Evolutionary conservation across 1,140 invertebrate species (phyloP), one percentile per base, ranked within the genome.

Genomic region (Drosophila albomicans): DNA sequence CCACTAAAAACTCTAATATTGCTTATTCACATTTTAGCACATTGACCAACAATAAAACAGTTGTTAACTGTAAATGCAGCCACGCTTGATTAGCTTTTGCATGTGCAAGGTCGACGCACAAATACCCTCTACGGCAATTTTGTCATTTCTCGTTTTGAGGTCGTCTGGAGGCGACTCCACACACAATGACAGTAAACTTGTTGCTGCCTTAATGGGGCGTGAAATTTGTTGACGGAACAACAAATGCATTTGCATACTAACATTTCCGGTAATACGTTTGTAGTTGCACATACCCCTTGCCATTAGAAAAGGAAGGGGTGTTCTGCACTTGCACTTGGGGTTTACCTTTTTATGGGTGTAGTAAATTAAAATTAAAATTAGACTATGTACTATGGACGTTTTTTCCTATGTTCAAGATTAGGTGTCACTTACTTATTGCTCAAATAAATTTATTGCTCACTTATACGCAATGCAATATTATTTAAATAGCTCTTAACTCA

Each of bases 151-250:
- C 11, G 41, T 43, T 41, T 43, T 43, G n/a, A 43, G 41, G 41
- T 43, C n/a, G n/a, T 13, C 41, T 43, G 41, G 41, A 43, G 41
- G 41, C 41, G 41, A 43, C 41, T 43, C n/a, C n/a, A 54, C 6
- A 13, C 6, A 15, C 5, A 52, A 28, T 13, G 11, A 43, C 1
- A 25, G 20, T 3, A 25, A 54, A 54, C 51, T 54, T 54, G 51
- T 54, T 54, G 51, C 51, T 54, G 30, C 51, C 51, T 54, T 54
- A 54, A 52, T 30, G 51, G 28, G 51, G 25, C 51, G n/a, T 52
- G 28, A n/a, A 32, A 54, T 32, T 52, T 54, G 51, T 54, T 54
- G 28, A 32, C 28, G 28, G 25, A 32, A 3, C 15, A 15, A 15
- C 35, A 38, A 38, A 38, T n/a, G 11, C 2, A 54, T 54, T 54